Evolutionary conservation across 1,140 invertebrate species (phyloP).

Genomic region (Harlomillsia oculata): DNA sequence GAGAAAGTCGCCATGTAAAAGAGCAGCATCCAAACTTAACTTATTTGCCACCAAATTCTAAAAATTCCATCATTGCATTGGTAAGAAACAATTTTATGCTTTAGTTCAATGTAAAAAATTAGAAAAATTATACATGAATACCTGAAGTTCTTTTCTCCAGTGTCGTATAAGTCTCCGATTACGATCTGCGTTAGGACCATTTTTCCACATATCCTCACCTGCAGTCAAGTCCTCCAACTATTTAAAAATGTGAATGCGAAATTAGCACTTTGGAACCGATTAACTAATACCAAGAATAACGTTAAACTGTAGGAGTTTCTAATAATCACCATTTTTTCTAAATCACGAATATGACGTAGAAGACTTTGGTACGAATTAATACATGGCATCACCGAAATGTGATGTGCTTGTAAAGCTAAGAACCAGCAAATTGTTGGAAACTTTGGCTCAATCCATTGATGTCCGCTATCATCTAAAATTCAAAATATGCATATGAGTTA

Average conservation of each 20-base stretch:
- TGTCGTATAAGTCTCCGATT: conserved; percentile 75
- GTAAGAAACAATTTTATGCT: neutral
- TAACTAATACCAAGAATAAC: neutral
- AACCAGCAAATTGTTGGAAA: conserved; percentile 97
- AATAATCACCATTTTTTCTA: conserved; percentile 73
- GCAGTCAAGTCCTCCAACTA: conserved; percentile 69
- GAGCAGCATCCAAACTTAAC: conserved; percentile 68
- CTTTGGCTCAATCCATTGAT: conserved; percentile 65
- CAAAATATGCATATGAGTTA: conserved; percentile 2
- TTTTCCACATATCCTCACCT: conserved; percentile 71
- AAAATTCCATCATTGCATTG: neutral
- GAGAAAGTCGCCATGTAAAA: conserved; percentile 71
- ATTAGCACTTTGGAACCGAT: neutral
- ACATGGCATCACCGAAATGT: conserved; percentile 77
- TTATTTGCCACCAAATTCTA: conserved; percentile 9
- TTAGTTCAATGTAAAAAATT: conserved; percentile 5
- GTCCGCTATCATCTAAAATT: conserved; percentile 36
- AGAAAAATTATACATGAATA: conserved; percentile 30
- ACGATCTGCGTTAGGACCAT: conserved; percentile 57
- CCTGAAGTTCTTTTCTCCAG: conserved; percentile 69
- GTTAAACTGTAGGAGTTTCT: no score
- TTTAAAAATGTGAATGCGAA: neutral
- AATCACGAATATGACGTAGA: conserved; percentile 67
- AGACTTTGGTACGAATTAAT: conserved; percentile 77
- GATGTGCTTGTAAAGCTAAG: conserved; percentile 84